These are phyloP conservation scores for Solenopsis invicta DNA, from an alignment of 1,140 invertebrate genomes.

Conservation along the genomic window DNA sequence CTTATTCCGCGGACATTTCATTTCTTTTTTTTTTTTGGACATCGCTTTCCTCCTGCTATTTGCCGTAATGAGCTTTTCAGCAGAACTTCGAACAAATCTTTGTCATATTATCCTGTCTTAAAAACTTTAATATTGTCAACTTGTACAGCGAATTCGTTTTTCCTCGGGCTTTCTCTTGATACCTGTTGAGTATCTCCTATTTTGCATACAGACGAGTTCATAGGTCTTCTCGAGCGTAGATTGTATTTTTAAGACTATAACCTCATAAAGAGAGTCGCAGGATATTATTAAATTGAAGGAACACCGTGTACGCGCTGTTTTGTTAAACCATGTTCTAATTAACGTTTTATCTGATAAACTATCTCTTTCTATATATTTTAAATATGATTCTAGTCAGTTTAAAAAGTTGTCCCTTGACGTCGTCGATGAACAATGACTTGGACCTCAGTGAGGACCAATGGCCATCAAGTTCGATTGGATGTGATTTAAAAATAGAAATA, in stretches of 20 bases:
- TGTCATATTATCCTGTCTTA: not conserved
- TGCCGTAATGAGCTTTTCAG: slow-evolving; percentile 11
- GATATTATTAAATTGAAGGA: not conserved
- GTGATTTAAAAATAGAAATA: not conserved
- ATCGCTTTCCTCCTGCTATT: not conserved
- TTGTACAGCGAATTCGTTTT: not conserved
- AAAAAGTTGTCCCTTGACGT: too few species aligned
- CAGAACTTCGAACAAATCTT: slow-evolving; percentile 1
- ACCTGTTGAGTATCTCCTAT: slow-evolving; percentile 20
- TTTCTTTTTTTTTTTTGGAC: not conserved
- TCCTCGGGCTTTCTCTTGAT: not conserved
- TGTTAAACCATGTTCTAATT: not conserved
- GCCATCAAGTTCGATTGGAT: not conserved
- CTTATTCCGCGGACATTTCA: not conserved
- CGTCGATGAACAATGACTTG: not conserved
- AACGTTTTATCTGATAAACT: not conserved
- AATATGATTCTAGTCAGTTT: not conserved
- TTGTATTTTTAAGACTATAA: not conserved
- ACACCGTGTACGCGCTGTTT: not conserved
- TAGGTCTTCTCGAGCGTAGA: slow-evolving; percentile 15
- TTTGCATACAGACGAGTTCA: slow-evolving; percentile 46
- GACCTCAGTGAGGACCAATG: not conserved
- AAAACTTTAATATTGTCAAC: slow-evolving; percentile 37
- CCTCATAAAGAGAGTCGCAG: not conserved
- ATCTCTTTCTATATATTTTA: not conserved